Evolutionary conservation across 2,797 vertebrate genomes (phyloP), one percentile per base, ranked within the genome.

Genomic region (Choloepus didactylus): DNA sequence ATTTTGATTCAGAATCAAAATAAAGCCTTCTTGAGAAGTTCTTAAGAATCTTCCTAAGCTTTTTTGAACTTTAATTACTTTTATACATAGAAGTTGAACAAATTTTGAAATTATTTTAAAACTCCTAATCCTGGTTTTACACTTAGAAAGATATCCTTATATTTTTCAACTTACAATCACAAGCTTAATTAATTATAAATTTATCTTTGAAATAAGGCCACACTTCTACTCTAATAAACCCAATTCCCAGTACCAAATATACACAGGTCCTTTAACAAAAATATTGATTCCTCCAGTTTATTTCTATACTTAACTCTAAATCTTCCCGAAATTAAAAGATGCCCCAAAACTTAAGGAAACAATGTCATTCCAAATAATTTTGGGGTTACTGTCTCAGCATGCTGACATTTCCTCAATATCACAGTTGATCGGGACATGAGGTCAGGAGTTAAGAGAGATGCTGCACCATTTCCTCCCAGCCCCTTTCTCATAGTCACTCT

Each of bases 61-160:
- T 15, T 54, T 62, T 10, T 88, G 60, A 85, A 60, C 56, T 19
- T 38, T n/a, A 90, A 38, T 82, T 91, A 41, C 23, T 93, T 44
- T 88, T 69, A 56, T 51, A 87, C 27, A 72, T 49, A 60, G 35
- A 83, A 87, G 23, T 66, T 85, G 77, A 60, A 9, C 25, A 82
- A 84, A 56, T 80, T 66, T 90, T 87, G 51, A 23, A 72, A 76
- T 77, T 67, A 23, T 67, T 69, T 72, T 60, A 85, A 93, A 75
- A 64, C 41, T 60, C 66, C 49, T 62, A 88, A 82, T 73, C n/a
- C 25, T 91, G 16, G 70, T 93, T 91, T 87, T 92, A 82, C 91
- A 83, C 49, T 88, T 69, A 27, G 7, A 60, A 66, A 87, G 8
- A 31, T 87, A 69, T 77, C 66, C 41, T 89, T 91, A 84, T 76